phyloP scores from a whole-genome alignment of 2,113 vertebrate species.

The Prochilodus magdalenae region DNA sequence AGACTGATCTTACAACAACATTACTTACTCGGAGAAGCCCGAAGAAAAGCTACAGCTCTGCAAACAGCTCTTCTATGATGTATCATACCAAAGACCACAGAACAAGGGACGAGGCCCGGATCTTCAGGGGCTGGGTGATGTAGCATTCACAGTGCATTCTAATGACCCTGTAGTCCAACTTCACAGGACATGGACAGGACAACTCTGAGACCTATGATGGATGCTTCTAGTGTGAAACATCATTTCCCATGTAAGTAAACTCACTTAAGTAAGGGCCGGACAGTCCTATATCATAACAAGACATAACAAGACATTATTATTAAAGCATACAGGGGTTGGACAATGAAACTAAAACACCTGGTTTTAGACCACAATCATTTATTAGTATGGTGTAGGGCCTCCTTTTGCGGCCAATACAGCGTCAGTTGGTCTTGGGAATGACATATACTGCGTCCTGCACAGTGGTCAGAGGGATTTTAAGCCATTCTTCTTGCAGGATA shows the following conservation, averaged over 20 bases:
- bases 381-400: too few species aligned
- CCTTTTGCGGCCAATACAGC: too few species aligned
- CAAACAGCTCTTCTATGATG: conserved; percentile 10
- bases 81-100: neutral
- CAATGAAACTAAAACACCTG: too few species aligned
- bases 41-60: neutral
- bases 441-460: too few species aligned
- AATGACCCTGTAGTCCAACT: neutral
- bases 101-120: neutral
- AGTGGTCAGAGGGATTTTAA: too few species aligned
- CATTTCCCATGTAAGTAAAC: neutral
- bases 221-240: neutral
- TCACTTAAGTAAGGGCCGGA: neutral
- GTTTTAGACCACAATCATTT: too few species aligned
- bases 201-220: neutral
- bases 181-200: neutral
- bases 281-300: too few species aligned
- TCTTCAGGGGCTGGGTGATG: neutral
- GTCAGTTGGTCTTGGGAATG: too few species aligned
- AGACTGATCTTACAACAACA: conserved; percentile 11
- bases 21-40: neutral
- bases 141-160: neutral
- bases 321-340: too few species aligned
- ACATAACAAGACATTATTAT: too few species aligned
- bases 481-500: too few species aligned